These are phyloP conservation scores for Ammodytes marinus DNA, from an alignment of 2,113 vertebrate genomes.

Conservation along the genomic window DNA sequence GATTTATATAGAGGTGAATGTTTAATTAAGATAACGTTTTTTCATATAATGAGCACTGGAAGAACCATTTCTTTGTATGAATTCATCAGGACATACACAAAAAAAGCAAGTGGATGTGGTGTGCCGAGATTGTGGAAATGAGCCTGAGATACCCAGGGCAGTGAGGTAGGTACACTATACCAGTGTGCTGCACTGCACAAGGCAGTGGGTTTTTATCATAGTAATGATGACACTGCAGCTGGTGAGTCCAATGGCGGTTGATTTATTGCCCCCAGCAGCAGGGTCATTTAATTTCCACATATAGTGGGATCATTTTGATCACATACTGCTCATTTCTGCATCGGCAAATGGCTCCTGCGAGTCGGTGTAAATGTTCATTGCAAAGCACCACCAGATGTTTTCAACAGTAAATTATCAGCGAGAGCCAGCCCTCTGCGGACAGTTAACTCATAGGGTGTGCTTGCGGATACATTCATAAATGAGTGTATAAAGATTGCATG, in stretches of 20 bases:
- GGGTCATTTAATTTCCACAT: slow-evolving; percentile 79
- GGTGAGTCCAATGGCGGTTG: slow-evolving; percentile 71
- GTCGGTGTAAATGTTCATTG: slow-evolving; percentile 73
- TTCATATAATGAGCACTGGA: slow-evolving; percentile 56
- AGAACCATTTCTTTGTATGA: slow-evolving; percentile 38
- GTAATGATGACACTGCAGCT: slow-evolving; percentile 76
- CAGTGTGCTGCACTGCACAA: slow-evolving; percentile 46
- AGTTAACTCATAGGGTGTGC: slow-evolving; percentile 48
- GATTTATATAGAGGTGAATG: slow-evolving; percentile 75
- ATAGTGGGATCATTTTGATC: slow-evolving; percentile 79
- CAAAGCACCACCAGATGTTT: slow-evolving; percentile 76
- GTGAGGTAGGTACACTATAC: slow-evolving; percentile 37
- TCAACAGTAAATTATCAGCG: slow-evolving; percentile 68
- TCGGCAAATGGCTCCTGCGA: slow-evolving; percentile 75
- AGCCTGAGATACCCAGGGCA: slow-evolving; percentile 14
- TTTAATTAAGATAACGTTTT: slow-evolving; percentile 76
- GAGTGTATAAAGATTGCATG: slow-evolving; percentile 36
- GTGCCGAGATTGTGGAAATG: slow-evolving; percentile 55
- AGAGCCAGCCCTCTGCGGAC: slow-evolving; percentile 60
- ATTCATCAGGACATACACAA: slow-evolving; percentile 65
- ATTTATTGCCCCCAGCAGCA: slow-evolving; percentile 73
- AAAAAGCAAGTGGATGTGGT: slow-evolving; percentile 53
- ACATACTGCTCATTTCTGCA: slow-evolving; percentile 72
- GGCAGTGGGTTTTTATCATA: slow-evolving; percentile 65
- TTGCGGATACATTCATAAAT: slow-evolving; percentile 51